Evolutionary conservation across 2,797 vertebrate genomes (phyloP).

Genomic region (Loris lydekkerianus): DNA sequence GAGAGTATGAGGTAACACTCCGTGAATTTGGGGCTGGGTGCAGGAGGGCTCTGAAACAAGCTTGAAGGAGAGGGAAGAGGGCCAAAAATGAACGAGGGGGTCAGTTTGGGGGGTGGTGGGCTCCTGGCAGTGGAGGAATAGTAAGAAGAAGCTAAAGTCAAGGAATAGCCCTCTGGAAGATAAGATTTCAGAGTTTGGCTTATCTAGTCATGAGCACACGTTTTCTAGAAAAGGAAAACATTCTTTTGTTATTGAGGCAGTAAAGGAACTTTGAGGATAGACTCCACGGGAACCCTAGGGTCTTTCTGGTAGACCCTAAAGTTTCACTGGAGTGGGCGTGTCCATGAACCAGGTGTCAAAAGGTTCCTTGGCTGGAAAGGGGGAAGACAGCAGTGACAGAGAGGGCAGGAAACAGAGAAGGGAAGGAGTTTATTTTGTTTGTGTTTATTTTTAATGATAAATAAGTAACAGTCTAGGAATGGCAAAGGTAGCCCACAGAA

Average conservation of each 20-base stretch:
- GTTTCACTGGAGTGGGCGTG: not conserved
- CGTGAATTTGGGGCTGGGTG: not conserved
- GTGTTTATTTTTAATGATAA: not conserved
- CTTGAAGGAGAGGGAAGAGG: not conserved
- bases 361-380: not conserved
- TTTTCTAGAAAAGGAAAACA: not conserved
- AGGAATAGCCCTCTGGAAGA: not conserved
- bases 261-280: not conserved
- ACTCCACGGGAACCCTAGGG: not conserved
- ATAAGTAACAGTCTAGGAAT: not conserved
- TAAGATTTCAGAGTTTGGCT: not conserved
- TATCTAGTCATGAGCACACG: not conserved
- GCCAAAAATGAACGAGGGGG: not conserved
- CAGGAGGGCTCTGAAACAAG: not conserved
- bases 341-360: not conserved
- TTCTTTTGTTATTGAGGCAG: not conserved
- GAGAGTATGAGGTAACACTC: not conserved
- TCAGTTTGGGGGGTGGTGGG: not conserved
- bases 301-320: not conserved
- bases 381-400: not conserved
- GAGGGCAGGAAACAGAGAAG: not conserved
- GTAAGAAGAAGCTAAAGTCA: not conserved
- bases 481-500: not conserved
- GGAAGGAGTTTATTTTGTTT: not conserved
- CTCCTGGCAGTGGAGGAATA: not conserved